Evolutionary conservation across 1,140 invertebrate species (phyloP), one percentile per base, ranked within the genome.

Genomic region (Parasteatoda tepidariorum): DNA sequence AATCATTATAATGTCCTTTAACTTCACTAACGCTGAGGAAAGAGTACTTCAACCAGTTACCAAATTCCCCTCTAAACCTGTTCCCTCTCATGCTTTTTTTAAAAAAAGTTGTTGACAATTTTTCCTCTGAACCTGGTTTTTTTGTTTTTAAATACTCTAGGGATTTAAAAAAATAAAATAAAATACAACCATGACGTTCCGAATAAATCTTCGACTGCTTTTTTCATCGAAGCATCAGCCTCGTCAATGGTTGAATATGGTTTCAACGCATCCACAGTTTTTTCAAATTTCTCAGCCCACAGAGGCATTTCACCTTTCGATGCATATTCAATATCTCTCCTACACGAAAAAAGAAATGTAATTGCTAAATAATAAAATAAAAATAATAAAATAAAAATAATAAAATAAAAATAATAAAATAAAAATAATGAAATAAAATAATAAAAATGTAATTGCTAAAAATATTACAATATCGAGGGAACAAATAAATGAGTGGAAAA

Each of bases 261-360:
- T 26, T 34, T 15, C 76, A 57, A 33, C 22, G 24, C 30, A 18
- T 55, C 15, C 15, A 79, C 64, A 2, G 7, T 38, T 9, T 59
- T 26, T 26, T 79, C 76, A 5, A 79, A 79, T 22, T 59, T 67
- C 15, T 79, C 24, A 26, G 66, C 64, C 76, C 76, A 79, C 9
- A 6, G 26, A 4, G 41, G 59, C 0, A 34, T 34, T 6, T 48
- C 76, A 3, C 41, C 76, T 79, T 79, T 79, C 3, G 28, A 2
- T 3, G 76, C 76, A 11, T 57, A 79, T 22, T 79, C 76, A 15
- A 79, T 33, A 18, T 79, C 76, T 15, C 66, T 24, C 31, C 76
- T 79, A 15, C 15, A 1, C n/a, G n/a, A n/a, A 34, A 79, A 28
- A 73, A 2, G 18, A 15, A 68, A 68, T 64, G 3, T 4, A 30